phyloP scores from a whole-genome alignment of 2,888 invertebrate genomes.

The Drosophila flavopinicola region DNA sequence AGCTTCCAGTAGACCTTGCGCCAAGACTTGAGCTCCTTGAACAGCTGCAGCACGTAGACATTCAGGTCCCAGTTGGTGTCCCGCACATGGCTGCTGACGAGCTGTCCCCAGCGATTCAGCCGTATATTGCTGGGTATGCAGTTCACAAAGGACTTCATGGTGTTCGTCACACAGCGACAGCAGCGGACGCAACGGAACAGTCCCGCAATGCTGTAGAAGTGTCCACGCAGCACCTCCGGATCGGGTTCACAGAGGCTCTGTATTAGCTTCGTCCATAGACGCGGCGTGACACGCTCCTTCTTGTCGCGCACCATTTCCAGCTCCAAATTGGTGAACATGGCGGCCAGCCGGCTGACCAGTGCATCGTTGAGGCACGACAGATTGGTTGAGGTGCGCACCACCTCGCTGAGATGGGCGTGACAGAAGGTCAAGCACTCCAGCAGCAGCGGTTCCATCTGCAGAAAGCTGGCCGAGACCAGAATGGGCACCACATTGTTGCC shows the following conservation, averaged over 20 bases:
- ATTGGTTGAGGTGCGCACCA: conserved; percentile 93
- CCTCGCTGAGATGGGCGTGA: conserved; percentile 93
- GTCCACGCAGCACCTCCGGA: conserved; percentile 91
- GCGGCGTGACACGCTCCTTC: conserved; percentile 94
- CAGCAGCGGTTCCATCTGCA: conserved; percentile 95
- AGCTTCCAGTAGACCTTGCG: conserved; percentile 96
- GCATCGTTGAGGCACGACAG: conserved; percentile 94
- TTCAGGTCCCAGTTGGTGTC: conserved; percentile 93
- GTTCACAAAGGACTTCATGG: conserved; percentile 89
- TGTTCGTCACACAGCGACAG: conserved; percentile 89
- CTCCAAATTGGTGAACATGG: conserved; percentile 94
- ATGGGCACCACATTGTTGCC: conserved; percentile 95
- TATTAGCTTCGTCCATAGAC: conserved; percentile 93
- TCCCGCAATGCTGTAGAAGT: conserved; percentile 91
- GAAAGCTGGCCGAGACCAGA: conserved; percentile 96
- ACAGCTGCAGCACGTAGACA: conserved; percentile 90
- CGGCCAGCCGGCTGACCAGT: conserved; percentile 90
- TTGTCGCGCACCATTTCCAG: conserved; percentile 93
- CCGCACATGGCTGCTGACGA: conserved; percentile 89
- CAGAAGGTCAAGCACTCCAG: conserved; percentile 94
- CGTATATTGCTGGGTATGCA: conserved; percentile 90
- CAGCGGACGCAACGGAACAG: conserved; percentile 91
- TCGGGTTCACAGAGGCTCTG: conserved; percentile 90
- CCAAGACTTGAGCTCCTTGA: conserved; percentile 93
- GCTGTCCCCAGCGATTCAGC: conserved; percentile 89